A percentile compares a stretch with the other conserved stretches of the same genome.
Evolutionary conservation across 2,888 invertebrate genomes (phyloP).

Genomic region (Lymantria dispar): DNA sequence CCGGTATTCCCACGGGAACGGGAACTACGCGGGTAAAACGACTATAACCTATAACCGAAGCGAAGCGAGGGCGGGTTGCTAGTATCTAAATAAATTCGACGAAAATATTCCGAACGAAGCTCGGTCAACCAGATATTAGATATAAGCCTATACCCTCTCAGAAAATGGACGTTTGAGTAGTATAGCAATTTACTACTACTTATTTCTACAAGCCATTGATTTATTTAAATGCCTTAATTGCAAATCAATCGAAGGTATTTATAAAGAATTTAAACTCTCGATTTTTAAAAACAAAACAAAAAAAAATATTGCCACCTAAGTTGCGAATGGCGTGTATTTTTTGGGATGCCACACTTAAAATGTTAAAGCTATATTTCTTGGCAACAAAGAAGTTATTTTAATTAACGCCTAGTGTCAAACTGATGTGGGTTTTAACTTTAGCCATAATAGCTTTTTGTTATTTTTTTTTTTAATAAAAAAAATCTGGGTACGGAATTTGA

Average conservation of each 20-base stretch:
- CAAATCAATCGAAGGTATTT: neutral
- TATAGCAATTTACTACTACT: too few relatives aligned
- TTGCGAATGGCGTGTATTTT: constrained; percentile 23
- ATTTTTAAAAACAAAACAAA: constrained; percentile 10
- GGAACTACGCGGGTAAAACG: too few relatives aligned
- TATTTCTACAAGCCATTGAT: too few relatives aligned
- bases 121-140: too few relatives aligned
- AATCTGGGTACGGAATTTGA: too few relatives aligned
- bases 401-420: constrained; percentile 32
- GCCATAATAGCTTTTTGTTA: constrained; percentile 18
- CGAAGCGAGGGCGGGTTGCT: too few relatives aligned
- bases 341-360: constrained; percentile 29
- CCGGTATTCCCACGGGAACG: too few relatives aligned
- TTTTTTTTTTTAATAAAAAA: constrained; percentile 6
- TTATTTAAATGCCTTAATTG: neutral
- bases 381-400: constrained; percentile 35
- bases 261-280: neutral
- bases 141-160: too few relatives aligned
- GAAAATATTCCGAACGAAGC: too few relatives aligned
- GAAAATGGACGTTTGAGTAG: too few relatives aligned
- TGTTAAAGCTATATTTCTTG: constrained; percentile 15
- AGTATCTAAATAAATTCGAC: too few relatives aligned
- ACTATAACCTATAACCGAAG: too few relatives aligned
- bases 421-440: constrained; percentile 34
- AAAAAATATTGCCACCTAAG: constrained; percentile 31